Evolutionary conservation across 2,113 vertebrate species (phyloP).

Genomic region (Sphaerodactylus townsendi): DNA sequence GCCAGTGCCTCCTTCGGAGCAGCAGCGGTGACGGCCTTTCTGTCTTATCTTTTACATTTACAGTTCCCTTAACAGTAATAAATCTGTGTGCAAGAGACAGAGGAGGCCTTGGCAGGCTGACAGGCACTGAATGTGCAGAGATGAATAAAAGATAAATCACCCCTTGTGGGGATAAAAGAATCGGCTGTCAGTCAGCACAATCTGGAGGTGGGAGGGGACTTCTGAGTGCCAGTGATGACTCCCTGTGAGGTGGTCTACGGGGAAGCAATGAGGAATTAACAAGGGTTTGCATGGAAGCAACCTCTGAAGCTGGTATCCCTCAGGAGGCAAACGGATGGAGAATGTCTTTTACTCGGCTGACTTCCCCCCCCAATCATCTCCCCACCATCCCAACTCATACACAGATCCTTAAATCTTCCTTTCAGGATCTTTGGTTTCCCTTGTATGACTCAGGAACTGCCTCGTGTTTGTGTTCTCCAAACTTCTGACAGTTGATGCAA

Average conservation of each 20-base stretch:
- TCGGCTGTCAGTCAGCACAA: constrained; percentile 38
- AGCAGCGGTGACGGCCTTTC: background rate
- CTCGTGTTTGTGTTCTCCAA: background rate
- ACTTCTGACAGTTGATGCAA: background rate
- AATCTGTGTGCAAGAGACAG: constrained; percentile 27
- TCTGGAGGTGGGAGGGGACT: background rate
- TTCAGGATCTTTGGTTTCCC: background rate
- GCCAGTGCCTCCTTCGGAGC: background rate
- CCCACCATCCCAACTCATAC: no score
- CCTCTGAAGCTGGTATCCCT: constrained; percentile 41
- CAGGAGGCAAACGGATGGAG: constrained; percentile 38
- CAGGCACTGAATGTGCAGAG: constrained; percentile 41
- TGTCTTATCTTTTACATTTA: background rate
- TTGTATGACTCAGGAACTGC: background rate
- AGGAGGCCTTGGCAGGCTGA: constrained; percentile 44
- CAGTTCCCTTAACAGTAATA: constrained; percentile 26
- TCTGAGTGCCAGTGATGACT: background rate
- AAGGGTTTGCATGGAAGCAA: constrained; percentile 39
- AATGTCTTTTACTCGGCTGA: constrained; percentile 2
- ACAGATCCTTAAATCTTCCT: background rate
- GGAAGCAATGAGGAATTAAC: constrained; percentile 32
- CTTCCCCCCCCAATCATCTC: background rate
- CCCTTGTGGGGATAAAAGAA: constrained; percentile 38
- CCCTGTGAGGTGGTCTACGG: background rate
- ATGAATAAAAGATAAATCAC: constrained; percentile 60